A percentile compares a stretch with the other conserved stretches of the same genome.
Conservation (phyloP, 2,888 invertebrate species). For the Apeira syringaria region DNA sequence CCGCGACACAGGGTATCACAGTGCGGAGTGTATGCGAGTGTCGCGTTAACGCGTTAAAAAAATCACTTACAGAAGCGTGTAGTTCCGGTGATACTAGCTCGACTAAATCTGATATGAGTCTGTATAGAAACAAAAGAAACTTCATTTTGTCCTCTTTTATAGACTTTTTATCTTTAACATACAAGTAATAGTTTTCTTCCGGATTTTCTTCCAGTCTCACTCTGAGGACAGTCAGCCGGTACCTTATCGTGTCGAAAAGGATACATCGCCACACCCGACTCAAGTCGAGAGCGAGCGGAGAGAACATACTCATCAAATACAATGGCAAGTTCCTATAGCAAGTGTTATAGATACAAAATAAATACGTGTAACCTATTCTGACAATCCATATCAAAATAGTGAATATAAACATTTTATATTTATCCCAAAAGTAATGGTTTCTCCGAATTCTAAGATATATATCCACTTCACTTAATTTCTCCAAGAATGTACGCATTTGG, state of each 20-base stretch:
- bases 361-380: constrained; percentile 46
- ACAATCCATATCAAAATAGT: constrained; percentile 46
- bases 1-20: too few relatives aligned
- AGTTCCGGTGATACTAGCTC: constrained; percentile 62
- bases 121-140: constrained; percentile 57
- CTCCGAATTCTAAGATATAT: constrained; percentile 50
- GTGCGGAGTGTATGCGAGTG: too few relatives aligned
- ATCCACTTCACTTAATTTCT: constrained; percentile 49
- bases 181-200: constrained; percentile 54
- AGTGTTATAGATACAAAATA: constrained; percentile 44
- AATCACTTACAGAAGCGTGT: constrained; percentile 57
- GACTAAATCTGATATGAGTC: constrained; percentile 55
- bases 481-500: constrained; percentile 44
- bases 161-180: constrained; percentile 54
- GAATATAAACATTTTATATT: constrained; percentile 39
- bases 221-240: constrained; percentile 56
- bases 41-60: not conserved
- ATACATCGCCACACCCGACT: constrained; percentile 67
- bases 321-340: constrained; percentile 43
- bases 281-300: constrained; percentile 59
- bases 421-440: constrained; percentile 40
- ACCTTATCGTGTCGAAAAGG: constrained; percentile 57
- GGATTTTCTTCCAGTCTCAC: constrained; percentile 56
- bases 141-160: constrained; percentile 56
- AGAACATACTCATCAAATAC: constrained; percentile 51